phyloP scores from a whole-genome alignment of 2,888 invertebrate genomes.

The Maniola hyperantus region DNA sequence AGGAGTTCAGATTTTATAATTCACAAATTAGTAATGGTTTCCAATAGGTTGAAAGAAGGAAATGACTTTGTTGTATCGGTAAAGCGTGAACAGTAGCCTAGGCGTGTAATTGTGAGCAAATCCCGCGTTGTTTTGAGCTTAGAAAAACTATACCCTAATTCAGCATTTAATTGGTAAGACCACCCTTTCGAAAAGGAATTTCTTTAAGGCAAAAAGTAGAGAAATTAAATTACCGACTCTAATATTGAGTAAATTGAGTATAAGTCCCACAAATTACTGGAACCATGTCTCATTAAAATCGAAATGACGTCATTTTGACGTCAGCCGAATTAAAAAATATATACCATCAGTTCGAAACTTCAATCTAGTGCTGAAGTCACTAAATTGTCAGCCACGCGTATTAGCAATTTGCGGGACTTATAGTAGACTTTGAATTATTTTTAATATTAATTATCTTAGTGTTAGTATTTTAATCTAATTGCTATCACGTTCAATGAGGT shows the following conservation, averaged over 20 bases:
- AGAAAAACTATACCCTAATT: conserved; percentile 42
- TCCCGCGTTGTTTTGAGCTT: conserved; percentile 58
- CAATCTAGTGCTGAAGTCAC: no score
- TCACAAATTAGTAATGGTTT: conserved; percentile 31
- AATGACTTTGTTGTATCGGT: conserved; percentile 62
- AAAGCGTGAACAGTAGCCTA: conserved; percentile 51
- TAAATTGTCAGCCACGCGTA: no score
- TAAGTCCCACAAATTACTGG: no score
- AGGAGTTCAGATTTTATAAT: conserved; percentile 22
- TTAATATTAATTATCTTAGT: no score
- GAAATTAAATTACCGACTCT: conserved; percentile 1
- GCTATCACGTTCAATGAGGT: no score
- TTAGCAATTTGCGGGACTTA: no score
- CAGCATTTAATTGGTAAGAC: conserved; percentile 42
- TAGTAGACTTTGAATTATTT: background rate
- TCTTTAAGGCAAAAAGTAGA: background rate
- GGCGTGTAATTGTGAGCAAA: conserved; percentile 61
- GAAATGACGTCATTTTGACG: no score
- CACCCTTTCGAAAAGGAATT: conserved; percentile 37
- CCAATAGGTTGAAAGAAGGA: conserved; percentile 52
- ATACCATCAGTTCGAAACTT: no score
- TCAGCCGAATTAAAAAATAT: no score
- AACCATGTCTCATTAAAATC: no score
- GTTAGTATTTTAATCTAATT: no score
- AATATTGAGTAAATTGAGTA: background rate